Conservation (phyloP, 1,140 invertebrate genomes). For the Rhyzopertha dominica region DNA sequence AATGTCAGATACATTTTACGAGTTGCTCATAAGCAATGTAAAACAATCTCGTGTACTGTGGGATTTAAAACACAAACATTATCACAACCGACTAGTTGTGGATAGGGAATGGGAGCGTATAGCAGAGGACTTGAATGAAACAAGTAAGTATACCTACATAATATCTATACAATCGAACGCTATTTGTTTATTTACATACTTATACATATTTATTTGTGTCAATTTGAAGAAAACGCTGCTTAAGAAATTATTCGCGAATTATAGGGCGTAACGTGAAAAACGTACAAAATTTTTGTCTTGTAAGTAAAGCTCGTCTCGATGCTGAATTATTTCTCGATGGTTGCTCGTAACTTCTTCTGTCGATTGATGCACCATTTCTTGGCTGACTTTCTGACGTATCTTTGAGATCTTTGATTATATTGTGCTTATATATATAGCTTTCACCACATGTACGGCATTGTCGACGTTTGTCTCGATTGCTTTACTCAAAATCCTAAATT, state of each 20-base stretch:
- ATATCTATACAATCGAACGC: neutral
- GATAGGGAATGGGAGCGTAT: constrained; percentile 2
- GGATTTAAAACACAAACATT: neutral
- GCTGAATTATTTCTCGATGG: constrained; percentile 1
- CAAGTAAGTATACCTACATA: no score
- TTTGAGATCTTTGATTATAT: constrained; percentile 20
- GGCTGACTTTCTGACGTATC: constrained; percentile 11
- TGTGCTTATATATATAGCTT: constrained; percentile 15
- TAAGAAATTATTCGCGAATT: neutral
- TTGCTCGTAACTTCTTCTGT: no score
- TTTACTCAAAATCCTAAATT: constrained; percentile 22
- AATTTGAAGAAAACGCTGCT: no score
- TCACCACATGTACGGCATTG: constrained; percentile 25
- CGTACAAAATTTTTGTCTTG: constrained; percentile 5
- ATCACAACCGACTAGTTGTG: constrained; percentile 4
- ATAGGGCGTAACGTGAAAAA: constrained; percentile 5
- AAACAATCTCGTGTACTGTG: no score
- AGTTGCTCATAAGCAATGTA: no score
- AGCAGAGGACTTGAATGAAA: constrained; percentile 2
- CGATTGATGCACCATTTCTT: no score
- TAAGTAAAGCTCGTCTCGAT: neutral
- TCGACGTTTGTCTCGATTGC: constrained; percentile 21
- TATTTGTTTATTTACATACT: no score
- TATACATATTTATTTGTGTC: no score
- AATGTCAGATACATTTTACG: no score